A percentile compares a stretch with the other conserved stretches of the same genome.
phyloP scores from a whole-genome alignment of 2,797 vertebrate species.

The Austrolebias charrua region DNA sequence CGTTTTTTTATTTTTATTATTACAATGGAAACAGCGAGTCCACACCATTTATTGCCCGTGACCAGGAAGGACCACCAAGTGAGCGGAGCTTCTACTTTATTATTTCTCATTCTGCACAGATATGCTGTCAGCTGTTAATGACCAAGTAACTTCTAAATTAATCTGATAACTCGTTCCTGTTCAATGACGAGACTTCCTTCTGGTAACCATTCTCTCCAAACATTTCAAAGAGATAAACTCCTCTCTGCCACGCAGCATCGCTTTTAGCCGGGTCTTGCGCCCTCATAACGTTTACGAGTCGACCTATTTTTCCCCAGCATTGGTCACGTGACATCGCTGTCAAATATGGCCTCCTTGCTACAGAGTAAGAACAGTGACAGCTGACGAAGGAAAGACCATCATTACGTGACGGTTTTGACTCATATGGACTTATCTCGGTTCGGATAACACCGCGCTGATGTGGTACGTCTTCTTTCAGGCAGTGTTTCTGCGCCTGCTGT shows the following conservation, averaged over 20 bases:
- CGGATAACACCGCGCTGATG: constrained; percentile 15
- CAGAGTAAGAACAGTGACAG: constrained; percentile 59
- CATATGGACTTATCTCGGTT: neutral
- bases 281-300: neutral
- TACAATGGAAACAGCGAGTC: too few species aligned
- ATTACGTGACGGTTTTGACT: constrained; percentile 11
- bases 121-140: neutral
- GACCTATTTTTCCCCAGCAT: neutral
- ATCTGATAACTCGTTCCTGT: too few species aligned
- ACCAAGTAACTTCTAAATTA: neutral
- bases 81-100: too few species aligned
- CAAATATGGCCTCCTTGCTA: constrained; percentile 77
- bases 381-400: constrained; percentile 52
- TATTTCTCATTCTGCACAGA: neutral
- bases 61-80: too few species aligned
- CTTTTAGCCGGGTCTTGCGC: neutral
- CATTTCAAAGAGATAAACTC: constrained; percentile 11
- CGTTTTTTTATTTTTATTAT: too few species aligned
- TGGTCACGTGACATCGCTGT: constrained; percentile 77
- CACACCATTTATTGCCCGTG: too few species aligned
- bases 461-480: constrained; percentile 54
- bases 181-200: neutral
- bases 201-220: neutral
- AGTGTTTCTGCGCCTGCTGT: neutral
- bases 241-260: too few species aligned